Evolutionary conservation across 2,888 invertebrate species (phyloP), one percentile per base, ranked within the genome.

Genomic region (Ochropleura leucogaster): DNA sequence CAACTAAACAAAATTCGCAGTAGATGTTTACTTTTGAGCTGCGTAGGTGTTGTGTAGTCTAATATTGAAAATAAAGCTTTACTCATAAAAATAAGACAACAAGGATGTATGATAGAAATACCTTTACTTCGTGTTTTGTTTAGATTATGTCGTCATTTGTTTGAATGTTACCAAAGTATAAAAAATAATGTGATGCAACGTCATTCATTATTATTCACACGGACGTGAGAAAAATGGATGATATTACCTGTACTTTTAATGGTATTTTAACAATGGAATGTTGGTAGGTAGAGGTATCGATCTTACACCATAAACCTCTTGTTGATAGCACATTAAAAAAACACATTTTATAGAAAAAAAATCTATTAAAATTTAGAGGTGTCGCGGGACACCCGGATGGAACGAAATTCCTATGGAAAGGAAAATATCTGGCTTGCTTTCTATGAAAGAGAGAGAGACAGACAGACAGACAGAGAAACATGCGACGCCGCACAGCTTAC

Each of bases 71-170:
- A 80, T 79, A 81, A 78, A 83, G 64, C 59, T 72, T 77, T 63
- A 76, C 55, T 82, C 72, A 68, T 82, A 81, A 69, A 69, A 84
- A 78, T 73, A 77, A 70, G 70, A 73, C 65, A 83, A 85, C 77
- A 73, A 73, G 83, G 81, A 83, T 85, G 78, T 81, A 70, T 81
- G 70, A 77, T 81, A 78, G 74, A 83, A 82, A 84, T 84, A 84
- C 72, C 72, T 82, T 76, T 74, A 71, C 72, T 59, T 72, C 30
- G 55, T 53, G 65, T 77, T 70, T 82, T 79, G 71, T 84, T 84
- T 79, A 77, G 72, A 46, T 76, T 51, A 53, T 74, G 65, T 57
- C 68, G 77, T 73, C 64, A 67, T 73, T 76, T 68, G 69, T 74
- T 74, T 74, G 20, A 74, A 82, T 69, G 67, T 67, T 73, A 57